Conservation (phyloP, 2,113 vertebrate genomes). For the Poecilia latipinna region DNA sequence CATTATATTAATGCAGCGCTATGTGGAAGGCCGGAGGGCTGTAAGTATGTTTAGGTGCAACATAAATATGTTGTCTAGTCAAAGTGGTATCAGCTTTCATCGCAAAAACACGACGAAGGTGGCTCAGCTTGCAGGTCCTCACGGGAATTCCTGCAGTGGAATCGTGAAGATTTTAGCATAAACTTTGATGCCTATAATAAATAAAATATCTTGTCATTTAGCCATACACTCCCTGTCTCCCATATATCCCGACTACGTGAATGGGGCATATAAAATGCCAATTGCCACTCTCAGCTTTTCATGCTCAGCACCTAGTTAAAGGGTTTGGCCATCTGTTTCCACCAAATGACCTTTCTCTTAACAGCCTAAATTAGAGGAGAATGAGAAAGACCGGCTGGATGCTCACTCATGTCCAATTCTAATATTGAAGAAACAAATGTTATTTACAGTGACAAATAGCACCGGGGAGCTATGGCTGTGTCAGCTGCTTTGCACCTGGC, state of each 20-base stretch:
- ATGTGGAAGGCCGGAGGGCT: constrained; percentile 6
- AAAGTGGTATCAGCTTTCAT: neutral
- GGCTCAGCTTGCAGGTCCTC: neutral
- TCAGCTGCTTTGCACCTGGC: constrained; percentile 79
- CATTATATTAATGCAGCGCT: neutral
- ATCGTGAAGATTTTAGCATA: constrained; percentile 14
- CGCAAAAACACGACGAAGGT: constrained; percentile 4
- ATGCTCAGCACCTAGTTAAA: constrained; percentile 52
- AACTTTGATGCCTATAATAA: constrained; percentile 26
- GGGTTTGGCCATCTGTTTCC: constrained; percentile 74
- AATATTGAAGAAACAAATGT: constrained; percentile 70
- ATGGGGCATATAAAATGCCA: constrained; percentile 63
- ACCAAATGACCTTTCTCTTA: constrained; percentile 79
- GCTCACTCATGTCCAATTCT: constrained; percentile 62
- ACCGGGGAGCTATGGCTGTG: constrained; percentile 43
- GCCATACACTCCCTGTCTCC: constrained; percentile 25
- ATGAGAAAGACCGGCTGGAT: constrained; percentile 64
- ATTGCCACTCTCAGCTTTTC: constrained; percentile 61
- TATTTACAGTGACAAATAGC: constrained; percentile 74
- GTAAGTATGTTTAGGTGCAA: neutral
- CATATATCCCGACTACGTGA: constrained; percentile 30
- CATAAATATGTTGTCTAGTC: neutral
- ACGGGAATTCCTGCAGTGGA: constrained; percentile 4
- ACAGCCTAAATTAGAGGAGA: constrained; percentile 73
- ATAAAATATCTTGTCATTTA: constrained; percentile 29